Percentiles rank a stretch among this genome's conserved stretches.
phyloP scores from a whole-genome alignment of 2,113 vertebrate species.

The Melanotaenia duboulayi region DNA sequence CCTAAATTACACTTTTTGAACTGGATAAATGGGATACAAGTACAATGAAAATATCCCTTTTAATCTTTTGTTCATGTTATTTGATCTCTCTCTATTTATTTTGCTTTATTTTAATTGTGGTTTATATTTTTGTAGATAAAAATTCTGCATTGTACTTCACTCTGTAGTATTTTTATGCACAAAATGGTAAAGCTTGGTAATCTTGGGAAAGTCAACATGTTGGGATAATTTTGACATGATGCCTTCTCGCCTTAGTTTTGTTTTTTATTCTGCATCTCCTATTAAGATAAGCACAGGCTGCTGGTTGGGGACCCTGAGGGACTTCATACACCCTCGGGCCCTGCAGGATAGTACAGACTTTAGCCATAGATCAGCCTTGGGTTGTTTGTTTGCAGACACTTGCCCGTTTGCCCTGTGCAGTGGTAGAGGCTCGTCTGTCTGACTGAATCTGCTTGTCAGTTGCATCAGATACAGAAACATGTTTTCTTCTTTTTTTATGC shows the following conservation, averaged over 20 bases:
- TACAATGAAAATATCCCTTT: constrained; percentile 31
- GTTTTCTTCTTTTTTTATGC: constrained; percentile 29
- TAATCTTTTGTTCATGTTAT: constrained; percentile 14
- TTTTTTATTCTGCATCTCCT: constrained; percentile 6
- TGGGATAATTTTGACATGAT: constrained; percentile 30
- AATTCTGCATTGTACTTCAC: background rate
- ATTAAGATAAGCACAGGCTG: constrained; percentile 23
- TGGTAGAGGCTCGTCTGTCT: constrained; percentile 10
- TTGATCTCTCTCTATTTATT: background rate
- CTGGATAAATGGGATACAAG: constrained; percentile 44
- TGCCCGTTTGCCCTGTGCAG: constrained; percentile 5
- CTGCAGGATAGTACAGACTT: background rate
- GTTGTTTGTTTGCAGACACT: constrained; percentile 44
- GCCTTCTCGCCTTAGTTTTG: constrained; percentile 16
- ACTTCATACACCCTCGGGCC: constrained; percentile 46
- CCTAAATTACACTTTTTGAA: constrained; percentile 63
- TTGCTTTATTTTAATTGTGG: constrained; percentile 13
- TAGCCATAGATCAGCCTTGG: constrained; percentile 29
- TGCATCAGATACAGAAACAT: constrained; percentile 14
- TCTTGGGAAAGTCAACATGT: constrained; percentile 30
- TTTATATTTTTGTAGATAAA: constrained; percentile 9
- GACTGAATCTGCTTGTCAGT: constrained; percentile 21
- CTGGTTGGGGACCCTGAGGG: constrained; percentile 31
- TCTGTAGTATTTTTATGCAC: background rate
- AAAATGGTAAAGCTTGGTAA: background rate